These are phyloP conservation scores for Silurus meridionalis DNA, from an alignment of 2,113 vertebrate species.

Conservation along the genomic window DNA sequence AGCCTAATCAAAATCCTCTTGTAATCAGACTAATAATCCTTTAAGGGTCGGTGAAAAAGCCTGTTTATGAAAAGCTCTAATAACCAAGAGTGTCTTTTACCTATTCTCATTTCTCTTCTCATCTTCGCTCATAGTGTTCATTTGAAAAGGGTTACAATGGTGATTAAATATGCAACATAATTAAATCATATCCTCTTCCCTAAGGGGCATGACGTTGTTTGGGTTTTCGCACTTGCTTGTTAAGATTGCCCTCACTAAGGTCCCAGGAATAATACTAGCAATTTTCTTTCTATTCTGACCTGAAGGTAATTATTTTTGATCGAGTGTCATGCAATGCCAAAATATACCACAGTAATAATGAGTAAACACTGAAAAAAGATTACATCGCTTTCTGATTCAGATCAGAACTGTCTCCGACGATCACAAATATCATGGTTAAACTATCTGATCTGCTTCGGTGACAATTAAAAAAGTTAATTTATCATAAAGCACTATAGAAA, in stretches of 20 bases:
- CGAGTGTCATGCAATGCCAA: neutral
- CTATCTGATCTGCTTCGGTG: neutral
- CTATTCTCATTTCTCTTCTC: slow-evolving; percentile 13
- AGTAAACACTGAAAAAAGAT: neutral
- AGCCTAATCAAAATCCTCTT: slow-evolving; percentile 44
- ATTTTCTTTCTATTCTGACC: neutral
- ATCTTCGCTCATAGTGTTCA: slow-evolving; percentile 32
- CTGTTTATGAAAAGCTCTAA: slow-evolving; percentile 42
- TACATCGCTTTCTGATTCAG: neutral
- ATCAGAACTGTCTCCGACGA: neutral
- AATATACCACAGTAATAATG: neutral
- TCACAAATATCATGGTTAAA: slow-evolving; percentile 4
- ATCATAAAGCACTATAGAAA: neutral
- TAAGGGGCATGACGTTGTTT: slow-evolving; percentile 22
- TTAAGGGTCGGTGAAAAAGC: slow-evolving; percentile 38
- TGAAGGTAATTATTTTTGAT: neutral
- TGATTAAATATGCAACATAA: slow-evolving; percentile 51
- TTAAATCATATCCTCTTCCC: slow-evolving; percentile 46
- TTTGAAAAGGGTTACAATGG: slow-evolving; percentile 31
- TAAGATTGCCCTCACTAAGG: neutral
- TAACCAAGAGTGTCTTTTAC: slow-evolving; percentile 38
- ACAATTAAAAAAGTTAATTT: neutral
- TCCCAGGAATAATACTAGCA: slow-evolving; percentile 6
- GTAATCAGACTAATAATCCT: slow-evolving; percentile 53
- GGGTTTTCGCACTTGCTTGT: slow-evolving; percentile 11